These are phyloP conservation scores for Platycnemis pennipes DNA, from an alignment of 2,888 invertebrate species.

Conservation along the genomic window DNA sequence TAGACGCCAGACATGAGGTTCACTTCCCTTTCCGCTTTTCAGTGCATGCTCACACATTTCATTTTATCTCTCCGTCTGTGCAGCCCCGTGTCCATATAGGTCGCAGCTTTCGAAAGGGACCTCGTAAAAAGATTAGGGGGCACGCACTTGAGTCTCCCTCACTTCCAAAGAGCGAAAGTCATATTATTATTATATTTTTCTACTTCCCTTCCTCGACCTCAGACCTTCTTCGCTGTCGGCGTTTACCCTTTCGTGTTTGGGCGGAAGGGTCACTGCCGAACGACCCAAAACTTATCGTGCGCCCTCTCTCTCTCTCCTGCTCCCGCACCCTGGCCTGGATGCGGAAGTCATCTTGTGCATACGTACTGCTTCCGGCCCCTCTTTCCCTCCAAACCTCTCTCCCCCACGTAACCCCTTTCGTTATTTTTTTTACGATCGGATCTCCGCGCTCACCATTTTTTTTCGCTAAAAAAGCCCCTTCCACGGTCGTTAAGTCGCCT, in stretches of 20 bases:
- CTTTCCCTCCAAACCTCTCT: too few relatives aligned
- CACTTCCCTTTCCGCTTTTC: not conserved
- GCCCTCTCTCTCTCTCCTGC: not conserved
- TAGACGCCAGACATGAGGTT: not conserved
- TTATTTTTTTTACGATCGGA: not conserved
- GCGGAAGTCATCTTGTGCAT: not conserved
- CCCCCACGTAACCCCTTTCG: not conserved
- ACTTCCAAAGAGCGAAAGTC: not conserved
- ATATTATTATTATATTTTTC: not conserved
- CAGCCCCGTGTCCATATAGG: not conserved
- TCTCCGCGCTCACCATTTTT: not conserved
- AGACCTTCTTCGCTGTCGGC: not conserved
- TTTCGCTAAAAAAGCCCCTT: not conserved
- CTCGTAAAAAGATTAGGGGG: not conserved
- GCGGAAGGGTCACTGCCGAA: not conserved
- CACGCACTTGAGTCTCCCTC: not conserved
- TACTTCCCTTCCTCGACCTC: not conserved
- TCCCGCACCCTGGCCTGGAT: not conserved
- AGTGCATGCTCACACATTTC: not conserved
- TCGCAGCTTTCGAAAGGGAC: not conserved
- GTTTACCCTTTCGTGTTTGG: not conserved
- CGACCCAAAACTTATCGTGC: not conserved
- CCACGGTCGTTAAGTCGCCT: not conserved
- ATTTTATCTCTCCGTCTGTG: not conserved
- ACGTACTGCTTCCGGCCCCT: not conserved